Evolutionary conservation across 2,113 vertebrate genomes (phyloP).

Genomic region (Oncorhynchus tshawytscha): DNA sequence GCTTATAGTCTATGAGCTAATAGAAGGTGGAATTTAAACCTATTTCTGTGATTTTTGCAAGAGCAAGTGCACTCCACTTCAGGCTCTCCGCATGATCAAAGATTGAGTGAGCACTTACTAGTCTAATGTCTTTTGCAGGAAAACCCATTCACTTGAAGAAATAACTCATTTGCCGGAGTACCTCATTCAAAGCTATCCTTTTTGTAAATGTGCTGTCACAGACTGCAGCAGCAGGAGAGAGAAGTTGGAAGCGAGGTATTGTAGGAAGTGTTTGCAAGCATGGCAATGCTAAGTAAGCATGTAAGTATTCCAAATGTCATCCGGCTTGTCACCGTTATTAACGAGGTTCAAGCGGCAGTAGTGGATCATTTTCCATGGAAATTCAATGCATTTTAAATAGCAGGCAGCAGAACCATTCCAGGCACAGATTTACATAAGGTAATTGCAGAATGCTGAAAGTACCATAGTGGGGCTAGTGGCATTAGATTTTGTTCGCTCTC

Average conservation of each 20-base stretch:
- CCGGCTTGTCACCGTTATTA: slow-evolving; percentile 60
- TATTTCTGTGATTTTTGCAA: background rate
- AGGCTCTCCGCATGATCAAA: slow-evolving; percentile 11
- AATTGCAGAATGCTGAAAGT: slow-evolving; percentile 70
- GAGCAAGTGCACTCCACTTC: background rate
- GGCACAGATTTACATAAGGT: slow-evolving; percentile 75
- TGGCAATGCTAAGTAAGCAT: slow-evolving; percentile 63
- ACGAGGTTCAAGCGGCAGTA: slow-evolving; percentile 63
- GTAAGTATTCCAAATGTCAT: slow-evolving; percentile 70
- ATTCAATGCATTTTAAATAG: slow-evolving; percentile 80
- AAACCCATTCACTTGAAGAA: slow-evolving; percentile 29
- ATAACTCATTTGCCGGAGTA: slow-evolving; percentile 35
- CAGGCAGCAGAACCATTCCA: slow-evolving; percentile 63
- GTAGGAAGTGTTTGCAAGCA: slow-evolving; percentile 32
- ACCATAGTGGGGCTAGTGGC: slow-evolving; percentile 37
- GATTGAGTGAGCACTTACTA: slow-evolving; percentile 16
- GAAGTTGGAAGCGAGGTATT: too few species aligned
- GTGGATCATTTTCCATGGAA: slow-evolving; percentile 73
- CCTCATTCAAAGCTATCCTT: slow-evolving; percentile 45
- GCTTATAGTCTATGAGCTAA: background rate
- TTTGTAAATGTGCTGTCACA: slow-evolving; percentile 53
- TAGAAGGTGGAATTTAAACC: background rate
- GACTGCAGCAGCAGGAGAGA: slow-evolving; percentile 23
- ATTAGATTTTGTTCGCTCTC: slow-evolving; percentile 31
- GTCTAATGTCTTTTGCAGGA: slow-evolving; percentile 2